phyloP scores from a whole-genome alignment of 1,140 invertebrate genomes.

The Monochamus saltuarius region DNA sequence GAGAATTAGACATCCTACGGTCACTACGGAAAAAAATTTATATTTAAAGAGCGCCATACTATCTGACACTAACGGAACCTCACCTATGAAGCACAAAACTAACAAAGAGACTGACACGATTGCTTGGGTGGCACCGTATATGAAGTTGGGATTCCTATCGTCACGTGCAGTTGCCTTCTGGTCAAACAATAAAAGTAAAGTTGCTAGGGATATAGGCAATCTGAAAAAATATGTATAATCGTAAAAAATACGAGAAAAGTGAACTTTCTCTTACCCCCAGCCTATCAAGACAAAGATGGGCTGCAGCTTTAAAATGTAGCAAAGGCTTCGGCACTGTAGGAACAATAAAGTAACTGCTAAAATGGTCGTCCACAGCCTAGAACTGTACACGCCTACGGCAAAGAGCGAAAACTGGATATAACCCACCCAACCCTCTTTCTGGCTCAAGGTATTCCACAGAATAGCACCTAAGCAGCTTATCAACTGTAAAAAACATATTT shows the following conservation, averaged over 20 bases:
- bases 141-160: slow-evolving; percentile 75
- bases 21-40: slow-evolving; percentile 57
- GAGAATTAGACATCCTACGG: slow-evolving; percentile 70
- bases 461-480: slow-evolving; percentile 68
- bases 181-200: slow-evolving; percentile 52
- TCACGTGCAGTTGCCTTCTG: slow-evolving; percentile 54
- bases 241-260: not conserved
- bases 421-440: slow-evolving; percentile 56
- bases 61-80: slow-evolving; percentile 33
- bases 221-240: slow-evolving; percentile 48
- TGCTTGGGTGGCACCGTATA: slow-evolving; percentile 74
- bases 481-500: slow-evolving; percentile 49
- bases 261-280: slow-evolving; percentile 67
- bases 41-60: not conserved
- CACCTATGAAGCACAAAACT: slow-evolving; percentile 68
- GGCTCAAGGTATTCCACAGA: slow-evolving; percentile 62
- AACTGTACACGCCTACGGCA: slow-evolving; percentile 72
- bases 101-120: slow-evolving; percentile 66
- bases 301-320: slow-evolving; percentile 74
- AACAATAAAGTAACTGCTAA: slow-evolving; percentile 79
- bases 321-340: slow-evolving; percentile 77
- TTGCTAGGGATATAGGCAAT: slow-evolving; percentile 55
- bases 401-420: slow-evolving; percentile 74
- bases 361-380: slow-evolving; percentile 80
- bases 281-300: slow-evolving; percentile 70